Percentiles rank a stretch among this genome's conserved stretches.
Evolutionary conservation across 2,888 invertebrate genomes (phyloP).

Genomic region (Synanthedon andrenaeformis): DNA sequence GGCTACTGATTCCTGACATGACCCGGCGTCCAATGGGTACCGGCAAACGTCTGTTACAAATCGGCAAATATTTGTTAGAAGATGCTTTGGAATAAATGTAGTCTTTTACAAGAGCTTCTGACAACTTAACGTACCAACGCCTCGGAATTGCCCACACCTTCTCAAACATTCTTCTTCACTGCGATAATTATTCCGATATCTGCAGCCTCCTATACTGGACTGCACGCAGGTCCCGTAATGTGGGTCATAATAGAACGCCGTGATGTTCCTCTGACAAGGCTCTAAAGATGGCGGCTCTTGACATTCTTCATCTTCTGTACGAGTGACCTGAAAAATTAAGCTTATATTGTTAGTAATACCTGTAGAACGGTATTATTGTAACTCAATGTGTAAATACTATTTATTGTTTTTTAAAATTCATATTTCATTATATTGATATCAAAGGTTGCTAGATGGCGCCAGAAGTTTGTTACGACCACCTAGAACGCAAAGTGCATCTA

Average conservation of each 20-base stretch:
- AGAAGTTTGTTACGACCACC: no score
- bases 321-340: not conserved
- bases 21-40: constrained; percentile 75
- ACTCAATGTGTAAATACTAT: no score
- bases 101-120: not conserved
- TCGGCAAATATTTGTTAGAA: not conserved
- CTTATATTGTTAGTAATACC: no score
- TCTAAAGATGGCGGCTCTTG: constrained; percentile 73
- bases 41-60: constrained; percentile 77
- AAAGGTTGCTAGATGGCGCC: no score
- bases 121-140: constrained; percentile 67
- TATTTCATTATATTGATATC: no score
- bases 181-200: constrained; percentile 79
- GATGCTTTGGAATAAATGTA: no score
- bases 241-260: constrained; percentile 81
- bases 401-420: no score
- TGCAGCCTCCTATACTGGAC: constrained; percentile 73
- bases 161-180: constrained; percentile 83
- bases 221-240: constrained; percentile 67
- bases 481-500: no score
- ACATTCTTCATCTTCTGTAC: constrained; percentile 54
- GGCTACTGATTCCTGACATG: constrained; percentile 73
- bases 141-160: constrained; percentile 79
- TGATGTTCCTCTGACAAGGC: constrained; percentile 74
- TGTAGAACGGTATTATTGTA: no score